Conservation (phyloP, 2,888 invertebrate genomes). For the Drosophila nigricruria region DNA sequence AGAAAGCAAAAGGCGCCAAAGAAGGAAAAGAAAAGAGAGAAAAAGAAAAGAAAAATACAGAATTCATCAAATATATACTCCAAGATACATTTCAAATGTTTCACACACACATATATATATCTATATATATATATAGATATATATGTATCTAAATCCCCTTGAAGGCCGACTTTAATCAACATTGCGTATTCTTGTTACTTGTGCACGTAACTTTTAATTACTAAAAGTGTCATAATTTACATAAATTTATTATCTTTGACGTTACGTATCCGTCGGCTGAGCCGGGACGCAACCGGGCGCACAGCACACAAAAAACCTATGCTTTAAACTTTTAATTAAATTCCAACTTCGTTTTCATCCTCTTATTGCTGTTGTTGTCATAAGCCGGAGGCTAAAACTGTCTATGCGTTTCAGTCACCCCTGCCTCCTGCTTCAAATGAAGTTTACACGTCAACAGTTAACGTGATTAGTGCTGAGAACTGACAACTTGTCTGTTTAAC, state of each 20-base stretch:
- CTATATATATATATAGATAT: not conserved
- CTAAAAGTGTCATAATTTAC: constrained; percentile 69
- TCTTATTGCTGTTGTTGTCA: constrained; percentile 17
- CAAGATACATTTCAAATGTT: constrained; percentile 11
- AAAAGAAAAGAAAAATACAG: constrained; percentile 5
- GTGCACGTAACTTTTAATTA: constrained; percentile 60
- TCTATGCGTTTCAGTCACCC: constrained; percentile 11
- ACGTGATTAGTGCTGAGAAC: constrained; percentile 20
- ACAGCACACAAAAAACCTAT: constrained; percentile 32
- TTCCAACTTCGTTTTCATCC: constrained; percentile 53
- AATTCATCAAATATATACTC: constrained; percentile 42
- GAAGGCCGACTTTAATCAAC: constrained; percentile 34
- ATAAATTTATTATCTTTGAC: constrained; percentile 66
- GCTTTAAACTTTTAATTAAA: constrained; percentile 78
- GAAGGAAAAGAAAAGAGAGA: not conserved
- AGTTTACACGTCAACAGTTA: constrained; percentile 49
- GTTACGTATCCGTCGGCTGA: constrained; percentile 8
- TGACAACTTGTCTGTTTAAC: constrained; percentile 18
- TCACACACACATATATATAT: not conserved
- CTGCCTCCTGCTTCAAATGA: not conserved
- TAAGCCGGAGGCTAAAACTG: constrained; percentile 36
- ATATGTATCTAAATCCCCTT: constrained; percentile 1
- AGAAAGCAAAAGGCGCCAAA: constrained; percentile 51
- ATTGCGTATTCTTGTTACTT: constrained; percentile 11
- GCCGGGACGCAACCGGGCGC: not conserved